Evolutionary conservation across 2,797 vertebrate genomes (phyloP).

Genomic region (Lepus townsendii): DNA sequence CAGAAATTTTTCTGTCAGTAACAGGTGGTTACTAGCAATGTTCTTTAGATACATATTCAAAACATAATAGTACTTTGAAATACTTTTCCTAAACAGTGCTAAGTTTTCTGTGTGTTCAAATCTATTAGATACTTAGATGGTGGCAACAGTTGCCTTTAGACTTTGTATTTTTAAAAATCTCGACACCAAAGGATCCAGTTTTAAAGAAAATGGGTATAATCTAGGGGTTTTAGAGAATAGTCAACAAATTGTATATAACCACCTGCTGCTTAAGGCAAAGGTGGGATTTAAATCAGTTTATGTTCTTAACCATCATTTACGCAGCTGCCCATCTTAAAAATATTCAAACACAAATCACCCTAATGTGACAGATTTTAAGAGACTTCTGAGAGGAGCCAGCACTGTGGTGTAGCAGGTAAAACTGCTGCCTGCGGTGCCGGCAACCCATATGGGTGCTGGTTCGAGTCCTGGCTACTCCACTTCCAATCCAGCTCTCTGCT

Average conservation of each 20-base stretch:
- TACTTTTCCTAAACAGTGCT: not conserved
- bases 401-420: too few relatives aligned
- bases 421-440: too few relatives aligned
- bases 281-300: conserved; percentile 41
- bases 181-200: not conserved
- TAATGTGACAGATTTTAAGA: not conserved
- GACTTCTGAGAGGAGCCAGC: too few relatives aligned
- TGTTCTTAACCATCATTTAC: conserved; percentile 19
- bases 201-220: conserved; percentile 44
- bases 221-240: not conserved
- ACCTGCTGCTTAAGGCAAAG: not conserved
- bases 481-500: too few relatives aligned
- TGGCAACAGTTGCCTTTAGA: conserved; percentile 60
- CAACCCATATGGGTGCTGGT: too few relatives aligned
- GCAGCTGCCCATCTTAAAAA: not conserved
- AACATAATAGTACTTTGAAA: conserved; percentile 48
- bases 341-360: conserved; percentile 22
- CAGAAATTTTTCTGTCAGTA: not conserved
- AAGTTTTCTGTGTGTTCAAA: conserved; percentile 55
- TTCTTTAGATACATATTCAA: conserved; percentile 54
- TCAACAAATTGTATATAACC: not conserved
- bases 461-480: too few relatives aligned
- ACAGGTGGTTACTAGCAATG: not conserved
- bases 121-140: conserved; percentile 5
- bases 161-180: conserved; percentile 7